Evolutionary conservation across 1,140 invertebrate genomes (phyloP), one percentile per base, ranked within the genome.

Genomic region (Trypoxylus dichotomus): DNA sequence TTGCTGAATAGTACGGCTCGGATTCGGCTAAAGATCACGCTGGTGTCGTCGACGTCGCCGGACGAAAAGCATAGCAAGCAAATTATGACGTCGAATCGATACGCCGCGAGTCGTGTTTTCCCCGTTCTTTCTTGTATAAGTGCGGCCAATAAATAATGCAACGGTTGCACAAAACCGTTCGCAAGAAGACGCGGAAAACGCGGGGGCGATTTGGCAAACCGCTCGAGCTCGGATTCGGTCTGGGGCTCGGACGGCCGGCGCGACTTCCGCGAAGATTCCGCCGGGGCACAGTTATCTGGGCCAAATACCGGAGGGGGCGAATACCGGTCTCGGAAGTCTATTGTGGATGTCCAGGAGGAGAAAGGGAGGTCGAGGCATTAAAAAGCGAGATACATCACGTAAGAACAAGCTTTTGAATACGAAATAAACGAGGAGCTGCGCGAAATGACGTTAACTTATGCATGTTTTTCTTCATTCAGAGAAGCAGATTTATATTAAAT

Each of bases 1-100:
- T 68, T 68, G 27, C 60, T 29, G 21, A 68, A 68, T 54, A 54
- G 47, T n/a, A 54, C 1, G 19, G 47, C 47, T 27, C 3, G 60
- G 60, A 68, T 68, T 29, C 24, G 21, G 27, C 7, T 15, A 13
- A 68, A 68, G 27, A 68, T 68, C 60, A 68, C 19, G 21, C 47
- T 54, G 47, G 47, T 54, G 47, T 54, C 47, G 47, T 54, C 47
- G 47, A 54, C 47, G 19, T 54, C 13, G 21, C 15, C 10, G 21
- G 60, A 10, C 24, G 60, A 68, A 29, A 68, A 68, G 60, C 60
- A 29, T 24, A 7, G 60, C 60, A 68, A 68, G 60, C 60, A 68
- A 29, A 29, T 68, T 68, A 68, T 68, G 60, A 68, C 60, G 21
- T 29, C 5, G 60, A 68, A 68, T 68, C 60, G 60, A 68, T 68